Conservation (phyloP, 2,113 vertebrate species). For the Xerus inauris region DNA sequence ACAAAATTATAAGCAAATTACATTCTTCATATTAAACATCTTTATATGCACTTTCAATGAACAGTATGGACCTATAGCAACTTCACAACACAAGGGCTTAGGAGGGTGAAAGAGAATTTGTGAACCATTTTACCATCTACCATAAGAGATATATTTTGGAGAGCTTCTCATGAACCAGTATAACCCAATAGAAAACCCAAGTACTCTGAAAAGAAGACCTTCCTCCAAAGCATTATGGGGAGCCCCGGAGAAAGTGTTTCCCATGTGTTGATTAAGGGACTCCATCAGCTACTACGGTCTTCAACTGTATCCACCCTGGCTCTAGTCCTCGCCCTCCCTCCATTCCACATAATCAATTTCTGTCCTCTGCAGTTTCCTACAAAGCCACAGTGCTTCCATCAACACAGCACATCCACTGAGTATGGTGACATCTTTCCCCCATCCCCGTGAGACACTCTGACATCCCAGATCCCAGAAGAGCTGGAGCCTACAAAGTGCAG, state of each 20-base stretch:
- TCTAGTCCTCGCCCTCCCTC: neutral
- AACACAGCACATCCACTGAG: neutral
- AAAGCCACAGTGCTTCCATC: neutral
- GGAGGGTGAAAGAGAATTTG: neutral
- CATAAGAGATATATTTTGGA: neutral
- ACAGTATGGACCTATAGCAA: neutral
- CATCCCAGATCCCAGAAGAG: neutral
- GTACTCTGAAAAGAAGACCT: neutral
- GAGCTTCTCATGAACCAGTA: neutral
- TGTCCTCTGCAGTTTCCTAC: neutral
- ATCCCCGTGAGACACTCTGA: accelerated
- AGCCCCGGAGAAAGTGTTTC: neutral
- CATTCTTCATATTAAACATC: too few species aligned
- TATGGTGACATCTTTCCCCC: accelerated
- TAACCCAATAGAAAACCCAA: neutral
- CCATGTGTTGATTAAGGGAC: neutral
- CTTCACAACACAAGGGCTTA: neutral
- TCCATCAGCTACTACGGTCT: neutral
- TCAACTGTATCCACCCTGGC: neutral
- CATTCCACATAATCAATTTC: neutral
- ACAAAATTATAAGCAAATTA: too few species aligned
- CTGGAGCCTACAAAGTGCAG: neutral
- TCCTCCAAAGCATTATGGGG: neutral
- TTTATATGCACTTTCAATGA: too few species aligned
- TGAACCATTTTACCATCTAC: neutral